Evolutionary conservation across 2,113 vertebrate genomes (phyloP).

Genomic region (Crotalus helleri): DNA sequence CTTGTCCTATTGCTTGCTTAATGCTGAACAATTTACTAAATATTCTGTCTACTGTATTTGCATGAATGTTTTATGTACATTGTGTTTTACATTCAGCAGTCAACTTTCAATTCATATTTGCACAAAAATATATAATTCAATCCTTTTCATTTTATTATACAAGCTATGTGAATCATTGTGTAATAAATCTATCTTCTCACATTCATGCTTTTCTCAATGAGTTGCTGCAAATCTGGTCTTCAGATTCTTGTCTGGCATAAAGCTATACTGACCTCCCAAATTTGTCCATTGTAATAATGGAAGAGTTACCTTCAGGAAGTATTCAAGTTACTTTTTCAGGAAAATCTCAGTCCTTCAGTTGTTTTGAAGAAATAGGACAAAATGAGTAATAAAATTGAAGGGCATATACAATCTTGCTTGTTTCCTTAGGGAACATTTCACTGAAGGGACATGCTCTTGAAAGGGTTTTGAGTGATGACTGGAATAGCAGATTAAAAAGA

Average conservation of each 20-base stretch:
- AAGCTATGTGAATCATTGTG: neutral
- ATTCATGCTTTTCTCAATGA: neutral
- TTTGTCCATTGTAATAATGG: neutral
- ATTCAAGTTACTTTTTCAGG: neutral
- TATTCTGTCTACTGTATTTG: neutral
- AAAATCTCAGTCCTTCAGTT: neutral
- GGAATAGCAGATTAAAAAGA: conserved; percentile 7
- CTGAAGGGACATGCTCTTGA: neutral
- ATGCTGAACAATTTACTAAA: neutral
- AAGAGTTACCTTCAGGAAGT: neutral
- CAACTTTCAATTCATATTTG: neutral
- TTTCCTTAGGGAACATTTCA: neutral
- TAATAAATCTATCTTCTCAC: neutral
- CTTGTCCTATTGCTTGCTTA: neutral
- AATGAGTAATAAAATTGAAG: neutral
- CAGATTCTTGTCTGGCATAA: neutral
- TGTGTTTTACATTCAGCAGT: neutral
- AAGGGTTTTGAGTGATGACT: conserved; percentile 10
- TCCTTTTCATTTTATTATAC: neutral
- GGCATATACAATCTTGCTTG: neutral
- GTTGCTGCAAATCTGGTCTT: neutral
- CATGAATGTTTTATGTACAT: neutral
- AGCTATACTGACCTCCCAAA: neutral
- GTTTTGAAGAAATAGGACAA: neutral
- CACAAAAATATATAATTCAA: neutral